Evolutionary conservation across 2,888 invertebrate species (phyloP).

Genomic region (Agrilus cyanescens): DNA sequence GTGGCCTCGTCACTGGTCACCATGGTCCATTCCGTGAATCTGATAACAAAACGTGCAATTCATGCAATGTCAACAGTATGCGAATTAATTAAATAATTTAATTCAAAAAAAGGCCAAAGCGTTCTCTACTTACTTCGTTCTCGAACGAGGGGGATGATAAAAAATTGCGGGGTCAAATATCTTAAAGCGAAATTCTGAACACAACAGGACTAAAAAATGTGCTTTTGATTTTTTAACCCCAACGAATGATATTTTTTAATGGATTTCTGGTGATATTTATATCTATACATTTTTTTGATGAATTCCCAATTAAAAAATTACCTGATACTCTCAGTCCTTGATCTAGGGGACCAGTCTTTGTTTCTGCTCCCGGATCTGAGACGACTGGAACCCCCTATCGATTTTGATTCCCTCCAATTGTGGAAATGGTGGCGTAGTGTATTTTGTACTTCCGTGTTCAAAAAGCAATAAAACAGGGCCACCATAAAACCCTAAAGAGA

Average conservation of each 20-base stretch:
- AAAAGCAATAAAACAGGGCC: constrained; percentile 83
- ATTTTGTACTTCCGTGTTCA: constrained; percentile 84
- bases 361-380: constrained; percentile 58
- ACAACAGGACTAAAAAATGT: too few relatives aligned
- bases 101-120: too few relatives aligned
- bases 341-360: constrained; percentile 73
- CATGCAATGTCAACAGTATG: too few relatives aligned
- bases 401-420: constrained; percentile 61
- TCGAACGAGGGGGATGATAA: too few relatives aligned
- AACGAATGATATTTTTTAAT: too few relatives aligned
- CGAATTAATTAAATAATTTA: too few relatives aligned
- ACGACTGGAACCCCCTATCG: constrained; percentile 45
- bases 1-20: constrained; percentile 24
- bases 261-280: too few relatives aligned
- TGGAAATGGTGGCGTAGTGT: constrained; percentile 71
- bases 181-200: too few relatives aligned
- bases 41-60: constrained; percentile 25
- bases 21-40: constrained; percentile 30
- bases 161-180: too few relatives aligned
- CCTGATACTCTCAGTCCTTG: constrained; percentile 74
- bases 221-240: too few relatives aligned
- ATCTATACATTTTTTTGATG: too few relatives aligned
- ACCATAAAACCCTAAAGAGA: constrained; percentile 72
- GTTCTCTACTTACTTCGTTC: too few relatives aligned
- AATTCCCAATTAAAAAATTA: constrained; percentile 31